A percentile compares a stretch with the other conserved stretches of the same genome.
These are phyloP conservation scores for Acanthisitta chloris DNA, from an alignment of 2,113 vertebrate genomes.

Conservation along the genomic window DNA sequence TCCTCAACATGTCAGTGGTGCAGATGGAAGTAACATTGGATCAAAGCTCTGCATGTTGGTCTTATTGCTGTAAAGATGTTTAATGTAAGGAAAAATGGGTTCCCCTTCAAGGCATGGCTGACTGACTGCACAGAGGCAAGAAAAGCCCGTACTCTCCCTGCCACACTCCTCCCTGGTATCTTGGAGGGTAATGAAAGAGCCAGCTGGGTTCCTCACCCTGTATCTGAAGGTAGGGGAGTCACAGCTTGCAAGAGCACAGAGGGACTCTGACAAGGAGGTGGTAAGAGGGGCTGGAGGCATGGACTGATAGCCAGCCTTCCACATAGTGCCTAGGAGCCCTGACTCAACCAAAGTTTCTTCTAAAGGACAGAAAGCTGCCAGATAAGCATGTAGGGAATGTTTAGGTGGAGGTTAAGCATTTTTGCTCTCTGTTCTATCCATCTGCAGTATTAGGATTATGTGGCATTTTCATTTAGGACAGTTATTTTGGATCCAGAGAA, in stretches of 20 bases:
- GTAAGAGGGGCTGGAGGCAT: not conserved
- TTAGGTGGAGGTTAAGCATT: not conserved
- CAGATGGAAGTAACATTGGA: not conserved
- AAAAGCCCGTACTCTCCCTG: not conserved
- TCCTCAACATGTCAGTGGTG: not conserved
- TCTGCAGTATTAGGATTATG: not conserved
- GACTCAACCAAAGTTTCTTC: not conserved
- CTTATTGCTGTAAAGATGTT: not conserved
- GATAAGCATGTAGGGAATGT: not conserved
- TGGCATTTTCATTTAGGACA: fast-evolving
- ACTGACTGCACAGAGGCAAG: not conserved
- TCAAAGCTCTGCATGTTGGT: not conserved
- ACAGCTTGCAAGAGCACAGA: not conserved
- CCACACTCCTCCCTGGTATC: not conserved
- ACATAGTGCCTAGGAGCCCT: fast-evolving
- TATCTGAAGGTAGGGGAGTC: not conserved
- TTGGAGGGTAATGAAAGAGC: not conserved
- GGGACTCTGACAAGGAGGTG: not conserved
- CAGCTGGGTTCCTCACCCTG: not conserved
- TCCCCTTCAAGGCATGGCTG: not conserved
- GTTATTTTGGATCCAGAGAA: not conserved
- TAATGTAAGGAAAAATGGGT: not conserved
- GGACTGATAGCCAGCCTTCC: not conserved
- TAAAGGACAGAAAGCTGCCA: not conserved
- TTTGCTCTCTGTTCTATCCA: not conserved